Evolutionary conservation across 2,888 invertebrate genomes (phyloP), one percentile per base, ranked within the genome.

Genomic region (Heliconius ismenius): DNA sequence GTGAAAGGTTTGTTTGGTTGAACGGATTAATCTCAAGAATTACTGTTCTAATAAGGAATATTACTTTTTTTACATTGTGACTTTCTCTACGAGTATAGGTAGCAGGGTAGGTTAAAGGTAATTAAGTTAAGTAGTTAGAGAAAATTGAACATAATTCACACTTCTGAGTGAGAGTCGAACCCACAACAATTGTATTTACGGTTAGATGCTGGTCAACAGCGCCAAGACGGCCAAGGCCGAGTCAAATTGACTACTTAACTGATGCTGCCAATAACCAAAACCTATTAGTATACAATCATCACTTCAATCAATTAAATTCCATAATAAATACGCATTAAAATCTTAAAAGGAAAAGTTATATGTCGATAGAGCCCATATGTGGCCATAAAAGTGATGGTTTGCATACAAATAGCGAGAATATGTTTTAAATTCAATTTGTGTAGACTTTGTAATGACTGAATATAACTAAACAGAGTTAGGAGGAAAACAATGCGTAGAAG

Each of bases 391-490:
- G 43, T 26, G 43, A 21, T 21, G 43, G 32, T 26, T 43, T 63
- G 79, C 73, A 79, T 79, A 79, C 75, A 76, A 79, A 79, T 79
- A 79, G 73, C n/a, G 21, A 26, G 26, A 62, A 73, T 73, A 69
- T 69, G n/a, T 74, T 79, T 77, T 58, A 73, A 79, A 79, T 79
- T 79, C 75, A 79, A 76, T 70, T 73, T 76, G 70, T 75, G 54
- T 76, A 54, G 70, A 32, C 54, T 58, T 58, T 15, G 36, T 70
- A 70, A 70, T 73, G 77, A 77, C 75, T 77, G 68, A 74, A 74
- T 79, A 43, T 32, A 36, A 26, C 36, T 67, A 63, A 73, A 67
- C 39, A 67, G 67, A 67, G 70, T 65, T 62, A 72, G 67, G 36
- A 73, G 60, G 32, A 62, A 26, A 62, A n/a, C 18, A 58, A 3